phyloP scores from a whole-genome alignment of 1,140 invertebrate species.

The Drosophila truncata region DNA sequence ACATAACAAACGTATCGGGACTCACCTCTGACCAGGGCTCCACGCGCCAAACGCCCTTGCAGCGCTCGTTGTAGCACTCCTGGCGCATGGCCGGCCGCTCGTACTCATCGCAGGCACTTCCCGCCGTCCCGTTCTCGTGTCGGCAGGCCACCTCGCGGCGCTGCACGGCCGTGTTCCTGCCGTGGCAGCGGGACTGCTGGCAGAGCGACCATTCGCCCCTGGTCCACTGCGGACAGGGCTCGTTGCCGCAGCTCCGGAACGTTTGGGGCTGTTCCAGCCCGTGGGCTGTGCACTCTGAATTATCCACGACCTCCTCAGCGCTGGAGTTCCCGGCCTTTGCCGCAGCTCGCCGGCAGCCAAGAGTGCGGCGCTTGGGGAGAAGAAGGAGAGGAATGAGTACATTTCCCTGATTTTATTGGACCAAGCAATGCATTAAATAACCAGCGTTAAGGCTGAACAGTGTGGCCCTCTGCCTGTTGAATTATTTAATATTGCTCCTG shows the following conservation, averaged over 20 bases:
- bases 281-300: conserved; percentile 90
- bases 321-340: conserved; percentile 69
- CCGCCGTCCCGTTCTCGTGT: conserved; percentile 88
- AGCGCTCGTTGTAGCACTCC: conserved; percentile 92
- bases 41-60: conserved; percentile 93
- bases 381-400: conserved; percentile 25
- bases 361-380: conserved; percentile 59
- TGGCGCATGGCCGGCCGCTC: conserved; percentile 90
- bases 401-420: conserved; percentile 21
- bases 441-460: conserved; percentile 1
- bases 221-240: conserved; percentile 91
- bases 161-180: conserved; percentile 92
- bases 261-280: conserved; percentile 88
- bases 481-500: conserved; percentile 64
- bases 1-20: conserved; percentile 35
- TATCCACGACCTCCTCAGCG: conserved; percentile 86
- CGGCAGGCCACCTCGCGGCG: conserved; percentile 91
- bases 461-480: conserved; percentile 41
- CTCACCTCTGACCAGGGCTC: conserved; percentile 95
- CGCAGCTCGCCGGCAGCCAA: conserved; percentile 57
- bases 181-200: conserved; percentile 90
- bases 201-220: conserved; percentile 90
- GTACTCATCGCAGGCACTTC: conserved; percentile 88
- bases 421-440: conserved; percentile 48
- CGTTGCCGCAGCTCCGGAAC: conserved; percentile 89